Evolutionary conservation across 2,888 invertebrate genomes (phyloP).

Genomic region (Gastracanthus pulcherrimus): DNA sequence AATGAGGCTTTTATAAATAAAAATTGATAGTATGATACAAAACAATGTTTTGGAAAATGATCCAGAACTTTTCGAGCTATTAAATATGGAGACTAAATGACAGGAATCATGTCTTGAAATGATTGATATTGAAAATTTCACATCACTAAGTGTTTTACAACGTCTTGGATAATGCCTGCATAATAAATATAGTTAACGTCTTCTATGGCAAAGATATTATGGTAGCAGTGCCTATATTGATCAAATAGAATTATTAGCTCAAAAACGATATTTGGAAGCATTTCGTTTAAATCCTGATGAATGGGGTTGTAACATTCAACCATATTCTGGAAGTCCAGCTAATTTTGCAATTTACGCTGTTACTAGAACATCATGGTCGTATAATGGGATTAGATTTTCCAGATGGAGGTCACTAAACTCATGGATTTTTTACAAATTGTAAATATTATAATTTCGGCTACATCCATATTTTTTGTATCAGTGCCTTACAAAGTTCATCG

Average conservation of each 20-base stretch:
- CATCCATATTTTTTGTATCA: slow-evolving; percentile 98
- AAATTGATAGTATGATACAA: slow-evolving; percentile 68
- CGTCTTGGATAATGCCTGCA: slow-evolving; percentile 94
- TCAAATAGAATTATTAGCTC: slow-evolving; percentile 93
- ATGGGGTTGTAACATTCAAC: slow-evolving; percentile 99
- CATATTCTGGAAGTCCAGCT: slow-evolving; percentile 94
- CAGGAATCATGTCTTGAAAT: slow-evolving; percentile 93
- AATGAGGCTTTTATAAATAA: too few species aligned
- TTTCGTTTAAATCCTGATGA: slow-evolving; percentile 89
- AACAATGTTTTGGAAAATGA: slow-evolving; percentile 87
- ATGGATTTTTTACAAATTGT: too few species aligned
- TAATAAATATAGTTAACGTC: slow-evolving; percentile 97
- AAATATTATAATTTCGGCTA: slow-evolving; percentile 98
- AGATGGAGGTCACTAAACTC: slow-evolving; percentile 97
- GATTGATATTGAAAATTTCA: slow-evolving; percentile 99
- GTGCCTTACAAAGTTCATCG: slow-evolving; percentile 97
- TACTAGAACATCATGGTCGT: slow-evolving; percentile 94
- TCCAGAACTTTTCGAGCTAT: slow-evolving; percentile 90
- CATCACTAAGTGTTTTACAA: slow-evolving; percentile 93
- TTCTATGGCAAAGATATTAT: slow-evolving; percentile 96
- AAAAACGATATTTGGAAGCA: slow-evolving; percentile 90
- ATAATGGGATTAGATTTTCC: slow-evolving; percentile 98
- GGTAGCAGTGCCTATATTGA: slow-evolving; percentile 98
- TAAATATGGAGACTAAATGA: slow-evolving; percentile 91
- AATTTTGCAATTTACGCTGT: slow-evolving; percentile 98